These are phyloP conservation scores for Alexandromys fortis DNA, from an alignment of 2,113 vertebrate genomes.

Conservation along the genomic window DNA sequence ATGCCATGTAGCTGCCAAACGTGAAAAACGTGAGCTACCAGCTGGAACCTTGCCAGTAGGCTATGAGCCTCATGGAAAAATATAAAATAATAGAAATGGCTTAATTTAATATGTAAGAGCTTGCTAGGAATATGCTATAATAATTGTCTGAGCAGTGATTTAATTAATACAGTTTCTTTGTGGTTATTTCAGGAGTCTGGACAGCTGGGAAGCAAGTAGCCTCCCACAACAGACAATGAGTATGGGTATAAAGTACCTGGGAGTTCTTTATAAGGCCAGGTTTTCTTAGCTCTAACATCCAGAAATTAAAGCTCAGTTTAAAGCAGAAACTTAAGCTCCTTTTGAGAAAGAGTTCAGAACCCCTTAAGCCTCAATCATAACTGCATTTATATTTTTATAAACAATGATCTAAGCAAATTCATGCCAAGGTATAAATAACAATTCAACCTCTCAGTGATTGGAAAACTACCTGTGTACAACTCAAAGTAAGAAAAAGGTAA, in stretches of 20 bases:
- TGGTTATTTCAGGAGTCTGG: no score
- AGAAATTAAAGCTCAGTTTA: slow-evolving; percentile 20
- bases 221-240: not conserved
- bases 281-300: not conserved
- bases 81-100: no score
- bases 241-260: slow-evolving; percentile 50
- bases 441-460: slow-evolving; percentile 17
- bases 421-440: slow-evolving; percentile 29
- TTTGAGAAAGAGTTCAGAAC: not conserved
- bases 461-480: not conserved
- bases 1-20: no score
- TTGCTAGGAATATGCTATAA: no score
- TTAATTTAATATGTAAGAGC: no score
- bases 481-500: slow-evolving; percentile 1
- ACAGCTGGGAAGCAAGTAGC: no score
- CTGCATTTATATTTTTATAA: slow-evolving; percentile 49
- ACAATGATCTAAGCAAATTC: slow-evolving; percentile 48
- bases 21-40: no score
- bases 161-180: no score
- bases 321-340: not conserved
- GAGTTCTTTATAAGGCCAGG: not conserved
- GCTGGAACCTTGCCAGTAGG: no score
- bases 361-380: slow-evolving; percentile 43
- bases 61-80: no score
- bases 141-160: no score